Evolutionary conservation across 2,797 vertebrate species (phyloP).

Genomic region (Chromobotia macracanthus): DNA sequence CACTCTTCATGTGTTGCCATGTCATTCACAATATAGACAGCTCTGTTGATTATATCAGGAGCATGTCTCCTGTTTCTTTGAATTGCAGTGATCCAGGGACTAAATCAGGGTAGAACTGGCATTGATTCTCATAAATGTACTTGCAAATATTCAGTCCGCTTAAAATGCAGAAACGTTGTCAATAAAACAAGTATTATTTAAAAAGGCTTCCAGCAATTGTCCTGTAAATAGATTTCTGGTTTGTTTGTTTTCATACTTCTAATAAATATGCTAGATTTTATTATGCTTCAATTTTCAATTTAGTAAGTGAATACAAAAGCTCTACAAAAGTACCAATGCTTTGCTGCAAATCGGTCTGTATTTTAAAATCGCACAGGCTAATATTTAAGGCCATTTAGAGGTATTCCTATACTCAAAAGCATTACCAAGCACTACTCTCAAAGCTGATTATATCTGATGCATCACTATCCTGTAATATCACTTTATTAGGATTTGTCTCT

Average conservation of each 20-base stretch:
- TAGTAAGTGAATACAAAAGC: neutral
- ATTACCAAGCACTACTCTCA: neutral
- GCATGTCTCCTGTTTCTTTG: neutral
- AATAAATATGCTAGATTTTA: neutral
- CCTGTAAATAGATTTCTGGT: neutral
- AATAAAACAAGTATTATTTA: neutral
- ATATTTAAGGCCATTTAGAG: too few relatives aligned
- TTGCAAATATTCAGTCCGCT: neutral
- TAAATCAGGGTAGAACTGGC: neutral
- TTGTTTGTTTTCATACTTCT: neutral
- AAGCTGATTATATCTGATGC: neutral
- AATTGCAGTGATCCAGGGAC: neutral
- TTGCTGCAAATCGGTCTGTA: neutral
- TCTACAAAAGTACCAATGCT: neutral
- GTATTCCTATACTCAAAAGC: neutral
- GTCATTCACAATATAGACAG: too few relatives aligned
- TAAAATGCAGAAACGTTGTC: neutral
- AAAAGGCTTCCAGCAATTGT: neutral
- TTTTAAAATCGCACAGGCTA: too few relatives aligned
- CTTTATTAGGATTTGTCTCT: neutral
- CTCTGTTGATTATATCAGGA: neutral
- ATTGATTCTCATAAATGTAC: neutral
- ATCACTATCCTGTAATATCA: neutral
- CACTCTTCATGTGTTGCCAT: neutral
- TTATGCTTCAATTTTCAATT: neutral